phyloP scores from a whole-genome alignment of 2,113 vertebrate genomes.

The Hippolais icterina region DNA sequence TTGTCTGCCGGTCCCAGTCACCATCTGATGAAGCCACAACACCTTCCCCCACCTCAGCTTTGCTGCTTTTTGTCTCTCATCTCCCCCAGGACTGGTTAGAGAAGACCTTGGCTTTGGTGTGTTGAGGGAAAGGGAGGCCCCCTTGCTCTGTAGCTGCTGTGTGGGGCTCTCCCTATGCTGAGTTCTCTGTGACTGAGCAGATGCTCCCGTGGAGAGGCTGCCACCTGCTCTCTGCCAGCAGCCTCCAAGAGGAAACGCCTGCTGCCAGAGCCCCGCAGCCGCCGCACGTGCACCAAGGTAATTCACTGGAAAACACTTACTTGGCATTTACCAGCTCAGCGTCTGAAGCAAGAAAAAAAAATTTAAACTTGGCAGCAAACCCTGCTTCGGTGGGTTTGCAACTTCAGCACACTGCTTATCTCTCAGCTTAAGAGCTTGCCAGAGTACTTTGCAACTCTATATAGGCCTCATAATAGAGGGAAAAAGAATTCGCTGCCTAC shows the following conservation, averaged over 20 bases:
- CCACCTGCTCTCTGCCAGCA: not conserved
- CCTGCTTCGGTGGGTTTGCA: not conserved
- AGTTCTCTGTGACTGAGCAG: not conserved
- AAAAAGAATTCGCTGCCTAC: not conserved
- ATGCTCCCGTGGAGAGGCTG: not conserved
- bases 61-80: not conserved
- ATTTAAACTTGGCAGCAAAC: conserved; percentile 11
- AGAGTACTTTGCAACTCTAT: not conserved
- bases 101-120: not conserved
- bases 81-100: not conserved
- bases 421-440: not conserved
- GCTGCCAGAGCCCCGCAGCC: not conserved
- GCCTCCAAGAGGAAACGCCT: fast-evolving
- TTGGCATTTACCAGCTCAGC: not conserved
- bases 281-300: not conserved
- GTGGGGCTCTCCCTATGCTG: fast-evolving
- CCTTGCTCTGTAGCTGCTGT: fast-evolving
- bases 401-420: conserved; percentile 21
- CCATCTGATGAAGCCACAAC: not conserved
- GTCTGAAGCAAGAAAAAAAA: not conserved
- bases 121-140: not conserved
- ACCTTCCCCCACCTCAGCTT: not conserved
- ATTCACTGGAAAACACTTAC: not conserved
- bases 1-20: not conserved
- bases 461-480: not conserved